Evolutionary conservation across 2,797 vertebrate genomes (phyloP).

Genomic region (Chaetodon trifasciatus): DNA sequence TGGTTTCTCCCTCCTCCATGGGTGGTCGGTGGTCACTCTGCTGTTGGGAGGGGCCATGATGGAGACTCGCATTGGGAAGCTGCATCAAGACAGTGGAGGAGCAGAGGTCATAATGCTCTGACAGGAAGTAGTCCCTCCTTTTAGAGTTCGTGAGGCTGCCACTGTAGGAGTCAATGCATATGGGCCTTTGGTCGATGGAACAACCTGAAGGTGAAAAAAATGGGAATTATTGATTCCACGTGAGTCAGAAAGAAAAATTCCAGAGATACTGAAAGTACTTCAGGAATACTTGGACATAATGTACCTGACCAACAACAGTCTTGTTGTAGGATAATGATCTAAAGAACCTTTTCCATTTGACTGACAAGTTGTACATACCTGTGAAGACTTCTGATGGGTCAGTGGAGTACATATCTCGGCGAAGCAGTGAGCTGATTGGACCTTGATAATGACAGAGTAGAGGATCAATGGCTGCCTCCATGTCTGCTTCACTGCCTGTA

Average conservation of each 20-base stretch:
- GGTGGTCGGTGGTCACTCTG: constrained; percentile 79
- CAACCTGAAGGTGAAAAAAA: constrained; percentile 79
- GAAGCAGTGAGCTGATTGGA: constrained; percentile 84
- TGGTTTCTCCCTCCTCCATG: constrained; percentile 77
- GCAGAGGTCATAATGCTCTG: constrained; percentile 87
- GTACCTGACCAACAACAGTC: not conserved
- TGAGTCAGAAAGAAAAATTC: not conserved
- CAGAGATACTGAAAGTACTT: not conserved
- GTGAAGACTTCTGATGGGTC: constrained; percentile 87
- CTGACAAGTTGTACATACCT: constrained; percentile 79
- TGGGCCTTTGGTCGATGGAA: constrained; percentile 82
- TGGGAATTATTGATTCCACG: not conserved
- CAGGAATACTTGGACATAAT: not conserved
- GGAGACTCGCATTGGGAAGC: constrained; percentile 71
- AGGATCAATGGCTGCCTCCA: constrained; percentile 90
- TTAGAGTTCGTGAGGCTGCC: constrained; percentile 81
- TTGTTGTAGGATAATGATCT: not conserved
- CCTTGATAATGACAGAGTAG: constrained; percentile 92
- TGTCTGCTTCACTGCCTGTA: constrained; percentile 91
- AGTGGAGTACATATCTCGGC: constrained; percentile 84
- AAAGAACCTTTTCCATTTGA: not conserved
- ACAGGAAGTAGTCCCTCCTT: constrained; percentile 85
- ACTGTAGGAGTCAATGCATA: constrained; percentile 83
- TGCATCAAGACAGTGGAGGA: constrained; percentile 76
- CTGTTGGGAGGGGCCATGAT: constrained; percentile 67